Conservation (phyloP, 2,888 invertebrate genomes). For the Argyra leucocephala region DNA sequence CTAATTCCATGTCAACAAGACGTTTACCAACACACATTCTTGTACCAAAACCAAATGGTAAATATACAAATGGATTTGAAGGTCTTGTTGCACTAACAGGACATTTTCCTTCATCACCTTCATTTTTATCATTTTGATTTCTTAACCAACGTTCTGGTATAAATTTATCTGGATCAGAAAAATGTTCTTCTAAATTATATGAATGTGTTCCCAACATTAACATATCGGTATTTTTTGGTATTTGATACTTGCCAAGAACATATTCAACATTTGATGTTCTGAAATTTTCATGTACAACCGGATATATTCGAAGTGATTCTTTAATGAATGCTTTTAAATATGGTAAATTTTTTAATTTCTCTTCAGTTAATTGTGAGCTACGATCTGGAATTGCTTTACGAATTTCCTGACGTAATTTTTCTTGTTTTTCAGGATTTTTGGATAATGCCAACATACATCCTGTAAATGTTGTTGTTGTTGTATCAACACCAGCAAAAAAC, state of each 20-base stretch:
- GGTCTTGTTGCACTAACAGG: conserved; percentile 23
- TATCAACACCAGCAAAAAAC: conserved; percentile 61
- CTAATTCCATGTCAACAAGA: conserved; percentile 63
- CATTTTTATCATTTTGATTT: neutral
- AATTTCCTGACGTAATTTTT: conserved; percentile 50
- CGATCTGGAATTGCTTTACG: conserved; percentile 39
- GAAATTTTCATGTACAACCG: conserved; percentile 51
- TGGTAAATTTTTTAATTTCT: conserved; percentile 44
- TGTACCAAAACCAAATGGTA: conserved; percentile 36
- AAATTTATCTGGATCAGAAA: conserved; percentile 52
- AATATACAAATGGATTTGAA: conserved; percentile 31
- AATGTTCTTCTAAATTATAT: conserved; percentile 54
- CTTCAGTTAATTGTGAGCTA: conserved; percentile 40
- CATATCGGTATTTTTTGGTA: conserved; percentile 58
- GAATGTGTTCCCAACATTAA: conserved; percentile 60
- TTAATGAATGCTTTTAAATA: conserved; percentile 68
- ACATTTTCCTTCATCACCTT: conserved; percentile 13
- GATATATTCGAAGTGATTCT: conserved; percentile 57
- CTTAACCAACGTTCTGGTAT: conserved; percentile 64
- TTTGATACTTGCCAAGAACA: conserved; percentile 53
- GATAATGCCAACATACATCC: conserved; percentile 52
- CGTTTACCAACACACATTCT: conserved; percentile 60
- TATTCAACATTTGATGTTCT: conserved; percentile 49
- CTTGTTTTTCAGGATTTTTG: conserved; percentile 51
- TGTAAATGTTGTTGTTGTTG: conserved; percentile 45